A percentile compares a stretch with the other conserved stretches of the same genome.
phyloP scores from a whole-genome alignment of 2,797 vertebrate genomes.

The Notamacropus eugenii region DNA sequence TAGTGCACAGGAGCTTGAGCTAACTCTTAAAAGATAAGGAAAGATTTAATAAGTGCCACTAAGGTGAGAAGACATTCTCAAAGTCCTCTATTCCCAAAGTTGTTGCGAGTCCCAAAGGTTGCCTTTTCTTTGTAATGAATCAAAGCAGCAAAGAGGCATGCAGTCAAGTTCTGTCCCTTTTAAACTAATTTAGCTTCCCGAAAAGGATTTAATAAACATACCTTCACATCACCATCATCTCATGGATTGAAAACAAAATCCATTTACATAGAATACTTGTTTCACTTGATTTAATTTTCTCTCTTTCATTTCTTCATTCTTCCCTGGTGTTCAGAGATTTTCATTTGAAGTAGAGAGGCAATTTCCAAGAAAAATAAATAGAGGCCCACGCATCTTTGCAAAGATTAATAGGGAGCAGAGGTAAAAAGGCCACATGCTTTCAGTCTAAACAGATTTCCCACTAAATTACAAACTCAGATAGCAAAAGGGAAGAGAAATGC shows the following conservation, averaged over 20 bases:
- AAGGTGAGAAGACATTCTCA: constrained; percentile 2
- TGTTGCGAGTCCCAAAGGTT: not conserved
- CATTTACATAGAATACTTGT: constrained; percentile 54
- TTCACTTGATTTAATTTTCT: constrained; percentile 65
- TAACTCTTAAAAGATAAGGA: not conserved
- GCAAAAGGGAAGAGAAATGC: constrained; percentile 24
- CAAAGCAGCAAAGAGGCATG: constrained; percentile 8
- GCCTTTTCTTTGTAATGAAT: not conserved
- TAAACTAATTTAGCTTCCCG: constrained; percentile 26
- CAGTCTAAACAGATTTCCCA: constrained; percentile 64
- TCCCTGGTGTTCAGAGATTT: not conserved
- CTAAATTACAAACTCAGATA: constrained; percentile 43
- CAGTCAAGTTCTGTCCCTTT: constrained; percentile 18
- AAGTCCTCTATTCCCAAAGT: constrained; percentile 15
- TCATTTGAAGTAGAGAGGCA: constrained; percentile 53
- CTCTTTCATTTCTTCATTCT: constrained; percentile 11
- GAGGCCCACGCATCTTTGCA: not conserved
- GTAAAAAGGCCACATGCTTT: constrained; percentile 60
- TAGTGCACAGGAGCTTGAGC: not conserved
- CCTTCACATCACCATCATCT: constrained; percentile 1
- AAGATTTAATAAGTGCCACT: not conserved
- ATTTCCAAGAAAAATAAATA: constrained; percentile 60
- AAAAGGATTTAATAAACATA: constrained; percentile 64
- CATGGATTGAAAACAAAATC: constrained; percentile 44
- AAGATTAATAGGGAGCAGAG: constrained; percentile 63